These are phyloP conservation scores for Rhipidura dahli DNA, from an alignment of 2,113 vertebrate genomes.

Conservation along the genomic window DNA sequence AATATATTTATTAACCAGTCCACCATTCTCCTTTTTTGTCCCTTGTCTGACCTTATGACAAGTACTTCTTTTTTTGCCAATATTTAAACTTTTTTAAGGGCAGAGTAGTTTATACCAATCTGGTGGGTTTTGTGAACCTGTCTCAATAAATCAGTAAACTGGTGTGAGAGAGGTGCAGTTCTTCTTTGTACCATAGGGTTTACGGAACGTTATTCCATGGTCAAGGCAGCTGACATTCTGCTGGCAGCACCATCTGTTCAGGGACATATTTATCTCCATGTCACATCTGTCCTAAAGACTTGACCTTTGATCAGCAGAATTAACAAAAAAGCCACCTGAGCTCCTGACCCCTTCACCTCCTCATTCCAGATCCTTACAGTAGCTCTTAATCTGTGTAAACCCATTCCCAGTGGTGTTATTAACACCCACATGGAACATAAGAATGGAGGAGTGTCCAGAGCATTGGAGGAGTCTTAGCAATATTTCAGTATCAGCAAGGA, in stretches of 20 bases:
- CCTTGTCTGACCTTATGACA: neutral
- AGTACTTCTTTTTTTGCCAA: neutral
- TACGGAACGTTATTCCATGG: neutral
- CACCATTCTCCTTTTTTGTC: neutral
- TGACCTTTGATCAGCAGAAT: constrained; percentile 34
- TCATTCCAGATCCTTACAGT: neutral
- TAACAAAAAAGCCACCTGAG: constrained; percentile 48
- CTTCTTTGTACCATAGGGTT: neutral
- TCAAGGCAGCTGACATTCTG: constrained; percentile 29
- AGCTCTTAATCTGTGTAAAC: constrained; percentile 1
- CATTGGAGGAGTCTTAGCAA: neutral
- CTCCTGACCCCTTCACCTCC: constrained; percentile 39
- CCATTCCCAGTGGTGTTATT: neutral
- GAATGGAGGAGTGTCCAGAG: neutral
- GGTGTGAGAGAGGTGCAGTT: neutral
- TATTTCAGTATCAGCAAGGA: neutral
- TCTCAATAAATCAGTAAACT: neutral
- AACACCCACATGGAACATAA: neutral
- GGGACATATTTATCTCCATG: constrained; percentile 5
- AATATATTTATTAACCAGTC: neutral
- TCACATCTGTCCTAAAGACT: constrained; percentile 16
- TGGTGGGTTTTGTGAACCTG: neutral
- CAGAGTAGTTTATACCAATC: neutral
- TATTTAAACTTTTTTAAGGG: neutral
- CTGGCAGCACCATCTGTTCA: constrained; percentile 42